Evolutionary conservation across 2,113 vertebrate species (phyloP).

Genomic region (Prionailurus bengalensis): DNA sequence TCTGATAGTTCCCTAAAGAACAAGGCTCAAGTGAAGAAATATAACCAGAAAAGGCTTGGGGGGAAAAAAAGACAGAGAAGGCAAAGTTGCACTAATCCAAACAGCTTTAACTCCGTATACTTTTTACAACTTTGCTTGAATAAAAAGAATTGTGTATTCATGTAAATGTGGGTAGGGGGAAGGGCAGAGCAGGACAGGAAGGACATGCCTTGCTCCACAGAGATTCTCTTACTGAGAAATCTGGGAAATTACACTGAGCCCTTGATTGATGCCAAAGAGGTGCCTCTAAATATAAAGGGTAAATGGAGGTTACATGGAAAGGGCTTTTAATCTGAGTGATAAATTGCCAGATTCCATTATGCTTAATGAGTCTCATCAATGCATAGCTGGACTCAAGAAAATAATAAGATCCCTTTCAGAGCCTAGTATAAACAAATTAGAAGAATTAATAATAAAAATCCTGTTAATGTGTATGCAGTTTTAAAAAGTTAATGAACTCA

Average conservation of each 20-base stretch:
- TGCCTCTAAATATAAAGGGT: slow-evolving; percentile 82
- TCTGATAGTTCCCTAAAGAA: slow-evolving; percentile 75
- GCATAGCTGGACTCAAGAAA: slow-evolving; percentile 82
- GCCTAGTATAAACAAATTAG: slow-evolving; percentile 84
- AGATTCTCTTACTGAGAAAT: slow-evolving; percentile 74
- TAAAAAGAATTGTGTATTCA: slow-evolving; percentile 57
- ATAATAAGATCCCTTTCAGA: slow-evolving; percentile 83
- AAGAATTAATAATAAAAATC: slow-evolving; percentile 87
- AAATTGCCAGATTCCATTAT: slow-evolving; percentile 86
- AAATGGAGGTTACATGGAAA: slow-evolving; percentile 84
- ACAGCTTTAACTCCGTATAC: slow-evolving; percentile 47
- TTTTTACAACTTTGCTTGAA: slow-evolving; percentile 68
- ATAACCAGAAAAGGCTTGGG: slow-evolving; percentile 67
- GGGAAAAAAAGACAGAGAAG: slow-evolving; percentile 74
- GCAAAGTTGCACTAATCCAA: slow-evolving; percentile 74
- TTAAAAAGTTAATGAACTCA: slow-evolving; percentile 84
- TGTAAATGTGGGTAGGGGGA: slow-evolving; percentile 48
- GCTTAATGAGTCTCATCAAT: slow-evolving; percentile 87
- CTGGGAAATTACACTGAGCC: slow-evolving; percentile 40
- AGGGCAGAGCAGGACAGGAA: neutral
- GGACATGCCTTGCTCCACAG: neutral
- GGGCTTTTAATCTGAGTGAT: slow-evolving; percentile 86
- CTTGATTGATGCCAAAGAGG: slow-evolving; percentile 77
- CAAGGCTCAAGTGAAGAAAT: slow-evolving; percentile 79
- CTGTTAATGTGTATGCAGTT: slow-evolving; percentile 83